Base-by-base conservation (phyloP, 2,797 vertebrate genomes). In the Neosalanx taihuensis region DNA sequence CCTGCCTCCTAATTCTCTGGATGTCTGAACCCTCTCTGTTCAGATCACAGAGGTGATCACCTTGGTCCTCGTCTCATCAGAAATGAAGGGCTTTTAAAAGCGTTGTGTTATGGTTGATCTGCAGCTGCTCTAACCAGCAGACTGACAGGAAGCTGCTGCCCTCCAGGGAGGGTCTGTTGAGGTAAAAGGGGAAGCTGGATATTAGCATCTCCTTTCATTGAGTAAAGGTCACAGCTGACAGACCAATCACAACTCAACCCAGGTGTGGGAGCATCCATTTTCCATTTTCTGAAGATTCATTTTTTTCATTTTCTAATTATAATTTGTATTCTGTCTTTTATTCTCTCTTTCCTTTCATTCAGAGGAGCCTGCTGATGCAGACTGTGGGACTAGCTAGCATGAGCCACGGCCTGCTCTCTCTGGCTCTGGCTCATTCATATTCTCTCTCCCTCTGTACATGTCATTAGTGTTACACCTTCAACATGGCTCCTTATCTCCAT, bases 221-320 rank as follows among this genome's bases (percentile, higher is more conserved):
- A 9, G 1, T 7, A 68, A 68, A 68, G 66, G 66, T 68, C 66
- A 57, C 4, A 29, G 4, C 66, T 68, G 66, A 68, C 66, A 68
- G 66, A 18, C 15, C 15, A 51, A 51, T 57, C 66, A 51, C 17
- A 68, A 49, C 31, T 9, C 18, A 18, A 5, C 3, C n/a, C 7
- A 35, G 7, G 62, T 64, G n/a, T 64, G 62, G 20, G 58, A 29
- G 62, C 35, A 18, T 41, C 17, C 3, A 17, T 53, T 53, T n/a
- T 53, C 51, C 18, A n/a, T 53, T 53, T 53, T n/a, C 71, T 58
- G 56, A 35, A 10, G 72, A 62, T 64, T 59, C 63, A 46, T 70
- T 62, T 70, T 62, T 64, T 69, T 46, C 63, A 69, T 79, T 65
- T 69, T 70, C 41, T 73, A 12, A 26, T 69, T 70, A 46, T 73